Evolutionary conservation across 2,888 invertebrate species (phyloP), one percentile per base, ranked within the genome.

Genomic region (Dione vanillae): DNA sequence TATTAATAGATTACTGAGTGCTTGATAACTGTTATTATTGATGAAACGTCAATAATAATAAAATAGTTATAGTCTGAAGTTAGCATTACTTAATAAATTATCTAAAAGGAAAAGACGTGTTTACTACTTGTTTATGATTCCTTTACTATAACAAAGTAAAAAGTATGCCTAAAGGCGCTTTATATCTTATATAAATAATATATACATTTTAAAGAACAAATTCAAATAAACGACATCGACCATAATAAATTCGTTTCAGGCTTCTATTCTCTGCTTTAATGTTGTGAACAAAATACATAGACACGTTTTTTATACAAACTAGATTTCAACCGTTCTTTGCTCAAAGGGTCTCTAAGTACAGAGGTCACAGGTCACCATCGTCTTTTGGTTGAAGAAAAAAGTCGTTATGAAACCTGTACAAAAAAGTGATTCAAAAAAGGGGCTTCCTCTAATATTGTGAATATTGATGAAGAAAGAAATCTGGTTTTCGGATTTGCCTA

Each of bases 391-490:
- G 86, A 85, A 86, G 86, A 91, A 92, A 92, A 91, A 92, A 89
- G 90, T 86, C 92, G 92, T 92, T 93, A 89, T 85, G 78, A 83
- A 83, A 85, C 83, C 84, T 82, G 82, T 80, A 84, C 79, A 85
- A 88, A 89, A 89, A 86, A 83, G 80, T 80, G 77, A 79, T 77
- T 80, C 82, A 88, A 91, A 92, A 91, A 89, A 89, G 91, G 92
- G 91, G 89, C 90, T 89, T 88, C 91, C 82, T 84, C 85, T 87
- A 86, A 91, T 92, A 93, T 93, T 90, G 92, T 93, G 93, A 92
- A 93, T 93, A 93, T 93, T 92, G 92, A 93, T 93, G 91, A 91
- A 92, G 92, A 92, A 92, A 86, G 84, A 79, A 90, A 92, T 92
- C 93, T 88, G 90, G 93, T 93, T 92, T 88, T 87, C 71, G 84